Percentiles rank a stretch among this genome's conserved stretches.
Conservation (phyloP, 2,888 invertebrate genomes). For the Phania funesta region DNA sequence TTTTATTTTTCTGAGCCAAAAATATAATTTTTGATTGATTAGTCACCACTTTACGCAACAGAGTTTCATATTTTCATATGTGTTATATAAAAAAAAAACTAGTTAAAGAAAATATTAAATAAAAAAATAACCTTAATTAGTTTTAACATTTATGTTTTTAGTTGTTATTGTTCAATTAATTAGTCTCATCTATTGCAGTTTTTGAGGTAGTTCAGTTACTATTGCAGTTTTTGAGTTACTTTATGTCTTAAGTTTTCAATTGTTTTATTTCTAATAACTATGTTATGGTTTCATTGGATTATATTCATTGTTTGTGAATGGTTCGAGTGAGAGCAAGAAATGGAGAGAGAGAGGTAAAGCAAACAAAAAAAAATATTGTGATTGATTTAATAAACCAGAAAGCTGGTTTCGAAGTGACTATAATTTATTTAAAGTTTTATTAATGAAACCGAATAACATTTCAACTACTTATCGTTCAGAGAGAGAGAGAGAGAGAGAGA, state of each 20-base stretch:
- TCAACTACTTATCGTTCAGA: no score
- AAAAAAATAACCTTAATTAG: conserved; percentile 43
- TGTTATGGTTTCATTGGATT: conserved; percentile 65
- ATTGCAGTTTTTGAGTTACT: conserved; percentile 76
- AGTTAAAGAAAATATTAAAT: conserved; percentile 40
- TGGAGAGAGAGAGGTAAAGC: neutral
- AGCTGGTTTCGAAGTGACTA: neutral
- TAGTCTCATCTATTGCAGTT: conserved; percentile 70
- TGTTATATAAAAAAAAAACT: neutral
- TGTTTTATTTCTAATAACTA: conserved; percentile 55
- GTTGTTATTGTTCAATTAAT: conserved; percentile 57
- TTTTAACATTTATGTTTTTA: conserved; percentile 47
- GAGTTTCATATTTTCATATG: conserved; percentile 8
- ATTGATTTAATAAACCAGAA: neutral
- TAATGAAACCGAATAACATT: no score
- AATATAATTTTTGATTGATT: conserved; percentile 45
- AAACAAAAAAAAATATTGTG: neutral
- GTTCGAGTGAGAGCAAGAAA: neutral
- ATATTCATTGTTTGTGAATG: conserved; percentile 57
- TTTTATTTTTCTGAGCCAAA: conserved; percentile 59
- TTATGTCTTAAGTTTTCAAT: conserved; percentile 67
- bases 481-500: no score
- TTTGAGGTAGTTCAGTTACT: conserved; percentile 80
- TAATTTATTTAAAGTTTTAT: no score
- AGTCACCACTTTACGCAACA: conserved; percentile 73